Evolutionary conservation across 2,113 vertebrate genomes (phyloP), one percentile per base, ranked within the genome.

Genomic region (Limnothrissa miodon): DNA sequence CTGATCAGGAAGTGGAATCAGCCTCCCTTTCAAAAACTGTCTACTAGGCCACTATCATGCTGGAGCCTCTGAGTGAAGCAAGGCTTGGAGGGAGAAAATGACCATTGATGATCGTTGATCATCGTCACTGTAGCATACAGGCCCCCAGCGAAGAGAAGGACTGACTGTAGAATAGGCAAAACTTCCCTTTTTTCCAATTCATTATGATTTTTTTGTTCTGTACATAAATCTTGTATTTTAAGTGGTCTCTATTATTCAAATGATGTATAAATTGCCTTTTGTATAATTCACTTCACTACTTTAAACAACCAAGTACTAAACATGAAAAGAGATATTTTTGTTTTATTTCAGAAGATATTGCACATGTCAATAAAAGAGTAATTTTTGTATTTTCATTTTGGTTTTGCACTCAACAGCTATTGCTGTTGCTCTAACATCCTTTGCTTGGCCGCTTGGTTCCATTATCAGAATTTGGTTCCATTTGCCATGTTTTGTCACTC

Each of bases 191-290:
- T 56, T 48, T 48, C 17, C 3, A 48, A 2, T 48, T 48, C 46
- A 1, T 48, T 15, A 13, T 48, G 17, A 78, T 74, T 80, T 86
- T 45, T 86, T 25, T 89, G 83, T 86, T 89, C 80, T 84, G 80
- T 90, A 86, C 87, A 83, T 74, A 78, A 87, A 82, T 80, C 74
- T 84, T 90, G 87, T 91, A 91, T 94, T 92, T 93, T 91, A 81
- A 93, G 92, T 56, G 8, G 48, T 84, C 87, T 91, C 83, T 80
- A 59, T 78, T 88, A 85, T 51, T 21, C 5, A 89, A 80, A 86
- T 81, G 59, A 85, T 80, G 81, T 59, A 56, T 81, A 87, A 87
- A 87, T 82, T 78, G 39, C 56, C 83, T 44, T 56, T 59, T 82
- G 78, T 83, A 39, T 81, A 74, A 84, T 84, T 59, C 44, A 78